phyloP scores from a whole-genome alignment of 2,888 invertebrate species.

The Celastrina argiolus region DNA sequence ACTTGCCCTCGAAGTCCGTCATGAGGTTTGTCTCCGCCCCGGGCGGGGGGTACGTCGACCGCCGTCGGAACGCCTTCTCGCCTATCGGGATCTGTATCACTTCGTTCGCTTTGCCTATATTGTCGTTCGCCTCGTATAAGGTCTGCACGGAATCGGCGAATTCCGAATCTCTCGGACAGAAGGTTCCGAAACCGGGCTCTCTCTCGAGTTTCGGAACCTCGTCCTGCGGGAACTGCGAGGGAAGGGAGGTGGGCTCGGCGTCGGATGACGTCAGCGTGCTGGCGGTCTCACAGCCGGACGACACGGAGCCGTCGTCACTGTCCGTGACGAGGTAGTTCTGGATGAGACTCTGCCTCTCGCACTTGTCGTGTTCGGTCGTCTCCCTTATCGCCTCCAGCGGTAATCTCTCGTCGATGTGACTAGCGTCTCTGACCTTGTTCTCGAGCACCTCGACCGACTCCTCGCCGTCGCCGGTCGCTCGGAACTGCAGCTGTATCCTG shows the following conservation, averaged over 20 bases:
- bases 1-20: constrained; percentile 56
- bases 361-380: constrained; percentile 53
- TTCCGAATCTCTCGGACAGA: constrained; percentile 33
- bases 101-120: constrained; percentile 43
- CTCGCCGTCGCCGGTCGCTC: constrained; percentile 45
- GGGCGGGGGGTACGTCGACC: constrained; percentile 69
- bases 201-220: constrained; percentile 54
- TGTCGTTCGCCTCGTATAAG: constrained; percentile 34
- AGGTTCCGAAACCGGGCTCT: constrained; percentile 46
- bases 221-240: constrained; percentile 62
- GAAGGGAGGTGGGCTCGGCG: constrained; percentile 71
- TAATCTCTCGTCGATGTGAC: constrained; percentile 49
- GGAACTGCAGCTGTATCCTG: constrained; percentile 52
- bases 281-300: constrained; percentile 89
- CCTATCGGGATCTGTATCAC: constrained; percentile 71
- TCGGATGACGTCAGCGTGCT: constrained; percentile 83
- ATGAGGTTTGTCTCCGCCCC: constrained; percentile 48
- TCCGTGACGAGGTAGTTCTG: constrained; percentile 79
- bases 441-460: constrained; percentile 55
- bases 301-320: constrained; percentile 86
- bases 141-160: constrained; percentile 41
- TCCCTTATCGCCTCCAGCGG: constrained; percentile 60
- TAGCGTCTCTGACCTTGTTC: constrained; percentile 56
- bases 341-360: constrained; percentile 45
- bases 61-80: constrained; percentile 62